A percentile compares a stretch with the other conserved stretches of the same genome.
Evolutionary conservation across 2,797 vertebrate species (phyloP).

Genomic region (Myotis findleyi): DNA sequence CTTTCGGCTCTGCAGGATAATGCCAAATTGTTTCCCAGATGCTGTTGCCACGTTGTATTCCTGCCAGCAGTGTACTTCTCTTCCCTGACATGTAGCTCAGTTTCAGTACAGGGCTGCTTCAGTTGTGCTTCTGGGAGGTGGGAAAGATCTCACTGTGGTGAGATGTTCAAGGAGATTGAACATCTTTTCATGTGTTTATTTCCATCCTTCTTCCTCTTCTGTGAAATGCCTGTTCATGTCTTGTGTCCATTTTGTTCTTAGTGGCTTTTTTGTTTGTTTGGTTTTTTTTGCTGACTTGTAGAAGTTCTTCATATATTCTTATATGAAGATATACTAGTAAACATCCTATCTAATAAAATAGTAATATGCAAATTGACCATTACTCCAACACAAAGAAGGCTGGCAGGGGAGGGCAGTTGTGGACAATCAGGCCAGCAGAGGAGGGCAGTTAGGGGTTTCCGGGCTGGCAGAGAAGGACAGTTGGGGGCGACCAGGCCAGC

Average conservation of each 20-base stretch:
- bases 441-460: no score
- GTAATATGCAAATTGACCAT: no score
- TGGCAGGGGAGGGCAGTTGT: no score
- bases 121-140: not conserved
- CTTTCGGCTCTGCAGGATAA: not conserved
- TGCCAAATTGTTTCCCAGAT: not conserved
- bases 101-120: not conserved
- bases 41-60: not conserved
- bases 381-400: no score
- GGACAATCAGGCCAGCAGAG: no score
- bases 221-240: not conserved
- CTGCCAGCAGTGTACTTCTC: not conserved
- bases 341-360: not conserved
- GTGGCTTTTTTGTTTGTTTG: not conserved
- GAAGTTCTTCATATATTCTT: not conserved
- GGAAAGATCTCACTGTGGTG: not conserved
- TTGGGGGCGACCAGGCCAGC: no score
- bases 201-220: not conserved
- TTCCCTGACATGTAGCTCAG: not conserved
- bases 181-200: not conserved
- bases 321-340: not conserved
- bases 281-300: not conserved
- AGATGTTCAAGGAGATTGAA: not conserved
- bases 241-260: not conserved
- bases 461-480: no score